These are phyloP conservation scores for Lottia gigantea DNA, from an alignment of 2,888 invertebrate species.

Conservation along the genomic window DNA sequence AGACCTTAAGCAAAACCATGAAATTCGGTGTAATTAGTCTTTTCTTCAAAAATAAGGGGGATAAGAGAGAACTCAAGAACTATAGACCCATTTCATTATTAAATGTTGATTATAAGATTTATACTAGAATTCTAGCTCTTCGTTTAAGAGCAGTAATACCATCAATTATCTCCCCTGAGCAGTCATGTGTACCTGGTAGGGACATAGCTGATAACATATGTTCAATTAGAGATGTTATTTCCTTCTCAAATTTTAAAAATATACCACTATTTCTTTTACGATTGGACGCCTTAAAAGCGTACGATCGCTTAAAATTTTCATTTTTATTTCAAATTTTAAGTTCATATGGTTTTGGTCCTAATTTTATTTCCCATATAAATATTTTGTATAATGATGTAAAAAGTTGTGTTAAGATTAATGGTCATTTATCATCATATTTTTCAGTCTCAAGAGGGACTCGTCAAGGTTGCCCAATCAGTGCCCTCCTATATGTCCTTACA, in stretches of 20 bases:
- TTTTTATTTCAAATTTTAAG: too few relatives aligned
- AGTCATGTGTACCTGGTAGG: conserved; percentile 39
- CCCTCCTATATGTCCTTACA: not conserved
- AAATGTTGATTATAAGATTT: conserved; percentile 38
- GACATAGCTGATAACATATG: conserved; percentile 40
- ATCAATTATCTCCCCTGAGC: conserved; percentile 30
- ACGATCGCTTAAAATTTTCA: too few relatives aligned
- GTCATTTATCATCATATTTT: conserved; percentile 9
- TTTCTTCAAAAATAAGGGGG: conserved; percentile 36
- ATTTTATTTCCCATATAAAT: conserved; percentile 13
- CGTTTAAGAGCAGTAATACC: conserved; percentile 28
- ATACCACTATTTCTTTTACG: conserved; percentile 30
- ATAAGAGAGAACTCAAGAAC: too few relatives aligned
- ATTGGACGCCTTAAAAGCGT: too few relatives aligned
- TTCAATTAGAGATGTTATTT: conserved; percentile 32
- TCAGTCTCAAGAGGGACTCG: not conserved
- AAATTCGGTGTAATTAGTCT: conserved; percentile 24
- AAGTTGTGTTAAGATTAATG: conserved; percentile 35
- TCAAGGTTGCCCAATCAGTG: not conserved
- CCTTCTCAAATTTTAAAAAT: conserved; percentile 36
- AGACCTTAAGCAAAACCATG: conserved; percentile 20
- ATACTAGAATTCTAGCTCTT: conserved; percentile 35
- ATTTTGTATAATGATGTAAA: too few relatives aligned
- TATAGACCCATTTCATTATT: conserved; percentile 40
- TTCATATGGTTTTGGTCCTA: too few relatives aligned